phyloP scores from a whole-genome alignment of 2,888 invertebrate species.

The Ischnus inquisitorius region DNA sequence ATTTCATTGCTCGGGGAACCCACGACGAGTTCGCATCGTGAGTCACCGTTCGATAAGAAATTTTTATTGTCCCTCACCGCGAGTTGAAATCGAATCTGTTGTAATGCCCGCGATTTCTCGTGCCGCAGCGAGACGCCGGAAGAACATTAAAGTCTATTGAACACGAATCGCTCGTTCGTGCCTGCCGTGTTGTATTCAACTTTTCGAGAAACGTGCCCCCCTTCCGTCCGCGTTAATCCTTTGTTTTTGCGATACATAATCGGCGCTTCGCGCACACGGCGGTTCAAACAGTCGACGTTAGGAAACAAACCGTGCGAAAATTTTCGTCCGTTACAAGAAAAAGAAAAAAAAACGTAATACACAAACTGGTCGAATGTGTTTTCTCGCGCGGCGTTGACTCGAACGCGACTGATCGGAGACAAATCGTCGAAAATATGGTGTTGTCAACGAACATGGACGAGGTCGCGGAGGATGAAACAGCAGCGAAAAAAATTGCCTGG shows the following conservation, averaged over 20 bases:
- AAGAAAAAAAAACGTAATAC: neutral
- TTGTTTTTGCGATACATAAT: neutral
- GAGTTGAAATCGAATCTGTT: neutral
- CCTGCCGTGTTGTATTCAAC: neutral
- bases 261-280: neutral
- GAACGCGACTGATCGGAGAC: neutral
- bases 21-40: neutral
- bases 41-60: conserved; percentile 6
- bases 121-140: neutral
- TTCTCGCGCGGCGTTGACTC: neutral
- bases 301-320: neutral
- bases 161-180: neutral
- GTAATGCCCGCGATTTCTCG: neutral
- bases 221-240: neutral
- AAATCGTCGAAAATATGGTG: conserved; percentile 16
- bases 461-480: neutral
- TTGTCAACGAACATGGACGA: conserved; percentile 28
- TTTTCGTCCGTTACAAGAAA: neutral
- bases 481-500: conserved; percentile 38
- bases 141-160: neutral
- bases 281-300: neutral
- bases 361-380: neutral
- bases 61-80: neutral
- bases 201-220: neutral
- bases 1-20: conserved; percentile 25